phyloP scores from a whole-genome alignment of 2,797 vertebrate species.

The Ambastaia sidthimunki region DNA sequence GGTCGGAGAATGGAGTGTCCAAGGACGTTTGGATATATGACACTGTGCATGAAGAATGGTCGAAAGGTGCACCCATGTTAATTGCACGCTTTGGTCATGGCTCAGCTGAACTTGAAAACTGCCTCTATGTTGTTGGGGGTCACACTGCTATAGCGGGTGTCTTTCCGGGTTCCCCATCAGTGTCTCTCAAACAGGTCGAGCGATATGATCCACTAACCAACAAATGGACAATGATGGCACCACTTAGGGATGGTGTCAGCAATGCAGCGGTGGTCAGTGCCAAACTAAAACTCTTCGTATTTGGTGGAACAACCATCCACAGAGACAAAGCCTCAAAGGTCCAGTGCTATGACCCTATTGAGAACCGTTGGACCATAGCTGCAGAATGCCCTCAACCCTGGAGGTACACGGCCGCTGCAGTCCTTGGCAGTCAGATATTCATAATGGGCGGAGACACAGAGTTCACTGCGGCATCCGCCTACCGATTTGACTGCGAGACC shows the following conservation, averaged over 20 bases:
- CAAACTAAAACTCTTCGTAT: conserved; percentile 91
- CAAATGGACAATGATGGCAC: conserved; percentile 94
- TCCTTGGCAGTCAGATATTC: conserved; percentile 94
- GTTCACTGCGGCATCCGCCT: conserved; percentile 91
- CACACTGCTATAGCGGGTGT: conserved; percentile 91
- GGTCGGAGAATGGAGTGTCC: conserved; percentile 92
- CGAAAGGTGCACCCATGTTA: conserved; percentile 93
- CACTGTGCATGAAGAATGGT: conserved; percentile 91
- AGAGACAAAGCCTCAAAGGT: conserved; percentile 93
- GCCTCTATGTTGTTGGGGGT: conserved; percentile 91
- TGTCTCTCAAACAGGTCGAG: conserved; percentile 93
- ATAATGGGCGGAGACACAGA: conserved; percentile 97
- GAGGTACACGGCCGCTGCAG: conserved; percentile 92
- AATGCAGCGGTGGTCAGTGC: conserved; percentile 93
- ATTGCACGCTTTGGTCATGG: conserved; percentile 95
- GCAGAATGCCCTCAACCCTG: conserved; percentile 93
- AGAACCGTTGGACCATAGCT: conserved; percentile 90
- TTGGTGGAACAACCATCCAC: conserved; percentile 91
- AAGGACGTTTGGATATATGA: conserved; percentile 96
- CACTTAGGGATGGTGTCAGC: conserved; percentile 89
- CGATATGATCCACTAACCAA: conserved; percentile 87
- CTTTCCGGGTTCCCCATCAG: conserved; percentile 91
- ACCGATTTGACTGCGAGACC: conserved; percentile 91
- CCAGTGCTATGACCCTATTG: conserved; percentile 88
- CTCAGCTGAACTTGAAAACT: conserved; percentile 90